Base-by-base conservation (phyloP, 2,888 invertebrate genomes). In the Brachyptera risi region DNA sequence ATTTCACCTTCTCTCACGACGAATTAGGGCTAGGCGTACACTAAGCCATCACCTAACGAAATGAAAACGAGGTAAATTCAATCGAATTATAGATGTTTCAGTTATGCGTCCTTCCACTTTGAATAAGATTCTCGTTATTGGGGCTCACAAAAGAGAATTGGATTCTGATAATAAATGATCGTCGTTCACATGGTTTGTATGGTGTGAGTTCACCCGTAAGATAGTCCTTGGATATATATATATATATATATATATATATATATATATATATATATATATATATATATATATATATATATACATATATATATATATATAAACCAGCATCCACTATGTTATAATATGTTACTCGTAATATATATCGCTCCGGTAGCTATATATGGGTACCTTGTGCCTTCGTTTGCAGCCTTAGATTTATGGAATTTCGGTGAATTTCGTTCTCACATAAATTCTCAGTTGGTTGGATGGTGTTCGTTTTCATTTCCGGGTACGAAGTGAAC, bases 111-210 rank as follows among this genome's bases (percentile, higher is more conserved):
- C 50, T 58, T 58, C 61, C 51, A n/a, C n/a, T 15, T 24, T 37
- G 57, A 27, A 56, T 49, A 58, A 57, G 51, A 57, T 50, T 38
- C 49, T 61, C 58, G 61, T 61, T 61, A 61, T 57, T 57, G 58
- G 49, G 38, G 58, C 61, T 56, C 27, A 58, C 42, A 61, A n/a
- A n/a, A 61, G 61, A 61, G 58, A 57, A 61, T 61, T 61, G 61
- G 61, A 58, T 61, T 61, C 61, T 58, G 40, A 35, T 49, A 57
- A 61, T 61, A 61, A 61, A 61, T 51, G 61, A 40, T 61, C 51
- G 51, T 26, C 5, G 17, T 11, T 7, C 11, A 11, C 31, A 31
- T 44, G 44, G 40, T 21, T 17, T 21, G 19, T 44, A 3, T 19
- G 44, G 50, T 40, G 60, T 60, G 49, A 60, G 40, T 40, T 51